These are phyloP conservation scores for Oceanodroma leucorhoa DNA, from an alignment of 2,797 vertebrate genomes.

Conservation along the genomic window DNA sequence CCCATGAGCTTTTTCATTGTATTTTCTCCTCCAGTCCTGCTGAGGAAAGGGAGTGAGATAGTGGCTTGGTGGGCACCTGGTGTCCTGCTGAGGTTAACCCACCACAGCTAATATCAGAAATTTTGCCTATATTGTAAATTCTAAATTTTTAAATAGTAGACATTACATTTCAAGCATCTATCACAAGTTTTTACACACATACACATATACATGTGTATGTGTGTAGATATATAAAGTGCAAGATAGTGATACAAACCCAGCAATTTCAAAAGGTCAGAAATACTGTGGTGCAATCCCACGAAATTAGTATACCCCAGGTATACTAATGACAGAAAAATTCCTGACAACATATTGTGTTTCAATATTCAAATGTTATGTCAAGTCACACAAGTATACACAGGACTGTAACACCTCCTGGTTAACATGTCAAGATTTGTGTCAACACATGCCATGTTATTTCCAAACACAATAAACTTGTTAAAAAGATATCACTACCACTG, in stretches of 20 bases:
- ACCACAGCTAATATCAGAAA: not conserved
- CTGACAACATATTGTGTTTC: not conserved
- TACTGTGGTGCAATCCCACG: not conserved
- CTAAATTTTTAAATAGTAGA: not conserved
- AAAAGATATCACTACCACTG: not conserved
- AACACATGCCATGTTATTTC: not conserved
- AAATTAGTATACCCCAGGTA: not conserved
- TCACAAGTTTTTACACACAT: not conserved
- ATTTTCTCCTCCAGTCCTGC: not conserved
- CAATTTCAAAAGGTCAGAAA: not conserved
- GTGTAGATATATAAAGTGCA: not conserved
- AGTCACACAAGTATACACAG: not conserved
- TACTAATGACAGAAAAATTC: not conserved
- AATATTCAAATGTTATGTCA: slow-evolving; percentile 1
- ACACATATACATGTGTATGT: not conserved
- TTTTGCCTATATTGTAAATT: not conserved
- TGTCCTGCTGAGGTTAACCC: not conserved
- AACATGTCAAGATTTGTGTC: slow-evolving; percentile 20
- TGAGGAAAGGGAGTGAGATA: not conserved
- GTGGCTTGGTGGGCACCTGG: not conserved
- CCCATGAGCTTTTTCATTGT: not conserved
- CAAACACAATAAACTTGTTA: not conserved
- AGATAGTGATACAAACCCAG: not conserved
- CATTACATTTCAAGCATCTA: not conserved
- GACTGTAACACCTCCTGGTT: not conserved